These are phyloP conservation scores for Accipiter virgatus DNA, from an alignment of 2,113 vertebrate genomes.

Conservation along the genomic window DNA sequence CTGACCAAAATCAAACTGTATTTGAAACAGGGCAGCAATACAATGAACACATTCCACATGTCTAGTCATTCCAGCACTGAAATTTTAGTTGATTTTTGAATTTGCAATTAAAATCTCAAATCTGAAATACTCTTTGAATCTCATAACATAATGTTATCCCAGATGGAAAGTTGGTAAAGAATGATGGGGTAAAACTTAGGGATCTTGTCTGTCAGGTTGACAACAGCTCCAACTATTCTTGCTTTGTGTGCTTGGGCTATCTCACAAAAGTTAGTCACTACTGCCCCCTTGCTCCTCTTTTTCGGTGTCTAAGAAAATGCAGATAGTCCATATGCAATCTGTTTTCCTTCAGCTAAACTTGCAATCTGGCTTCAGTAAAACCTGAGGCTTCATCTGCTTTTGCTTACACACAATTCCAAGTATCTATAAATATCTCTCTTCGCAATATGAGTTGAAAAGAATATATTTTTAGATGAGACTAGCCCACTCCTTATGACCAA, in stretches of 20 bases:
- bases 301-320: background rate
- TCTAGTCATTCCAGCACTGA: background rate
- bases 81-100: background rate
- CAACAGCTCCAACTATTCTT: background rate
- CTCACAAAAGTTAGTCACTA: background rate
- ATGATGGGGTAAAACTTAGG: background rate
- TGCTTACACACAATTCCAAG: conserved; percentile 1
- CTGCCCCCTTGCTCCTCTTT: background rate
- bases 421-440: conserved; percentile 20
- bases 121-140: background rate
- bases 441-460: background rate
- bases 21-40: background rate
- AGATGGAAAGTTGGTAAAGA: background rate
- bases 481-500: background rate
- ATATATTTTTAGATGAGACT: conserved; percentile 11
- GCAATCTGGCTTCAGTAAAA: conserved; percentile 1
- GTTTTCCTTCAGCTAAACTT: background rate
- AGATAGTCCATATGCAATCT: background rate
- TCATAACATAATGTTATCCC: background rate
- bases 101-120: background rate
- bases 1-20: background rate
- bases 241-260: background rate
- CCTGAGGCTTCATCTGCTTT: conserved; percentile 39
- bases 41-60: background rate
- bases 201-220: background rate